A percentile compares a stretch with the other conserved stretches of the same genome.
Evolutionary conservation across 2,888 invertebrate species (phyloP).

Genomic region (Pyrocoelia pectoralis): DNA sequence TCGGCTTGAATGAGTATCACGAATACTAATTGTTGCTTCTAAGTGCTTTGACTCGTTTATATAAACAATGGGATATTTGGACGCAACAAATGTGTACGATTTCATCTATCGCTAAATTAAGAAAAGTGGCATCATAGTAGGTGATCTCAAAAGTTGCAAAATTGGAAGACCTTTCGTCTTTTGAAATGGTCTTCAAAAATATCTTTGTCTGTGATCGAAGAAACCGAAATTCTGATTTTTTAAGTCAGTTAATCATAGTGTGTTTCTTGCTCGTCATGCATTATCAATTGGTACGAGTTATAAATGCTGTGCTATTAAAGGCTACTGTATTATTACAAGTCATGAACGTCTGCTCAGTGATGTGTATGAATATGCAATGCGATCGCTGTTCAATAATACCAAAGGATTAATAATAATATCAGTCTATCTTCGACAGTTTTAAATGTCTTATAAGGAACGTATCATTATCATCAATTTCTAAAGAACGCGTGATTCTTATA

Average conservation of each 20-base stretch:
- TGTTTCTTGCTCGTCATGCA: neutral
- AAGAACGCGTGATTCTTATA: slow-evolving; percentile 22
- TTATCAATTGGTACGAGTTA: neutral
- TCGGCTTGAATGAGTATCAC: neutral
- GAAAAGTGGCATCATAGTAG: no score
- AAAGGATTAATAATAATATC: slow-evolving; percentile 31
- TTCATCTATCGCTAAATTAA: no score
- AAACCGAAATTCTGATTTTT: neutral
- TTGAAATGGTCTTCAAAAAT: no score
- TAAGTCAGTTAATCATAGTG: neutral
- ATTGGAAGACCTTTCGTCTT: no score
- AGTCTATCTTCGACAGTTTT: slow-evolving; percentile 32
- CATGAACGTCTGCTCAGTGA: slow-evolving; percentile 35
- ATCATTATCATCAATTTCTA: slow-evolving; percentile 33
- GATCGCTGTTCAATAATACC: slow-evolving; percentile 33
- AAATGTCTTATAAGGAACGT: slow-evolving; percentile 30
- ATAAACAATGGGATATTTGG: no score
- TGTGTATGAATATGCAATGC: slow-evolving; percentile 34
- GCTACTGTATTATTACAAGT: slow-evolving; percentile 32
- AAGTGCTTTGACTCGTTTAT: no score
- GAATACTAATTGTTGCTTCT: no score
- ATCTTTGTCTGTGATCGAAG: no score
- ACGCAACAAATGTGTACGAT: no score
- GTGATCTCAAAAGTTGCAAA: no score
- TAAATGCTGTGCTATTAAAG: slow-evolving; percentile 7